phyloP scores from a whole-genome alignment of 2,888 invertebrate species.

The Apocheima hispidaria region DNA sequence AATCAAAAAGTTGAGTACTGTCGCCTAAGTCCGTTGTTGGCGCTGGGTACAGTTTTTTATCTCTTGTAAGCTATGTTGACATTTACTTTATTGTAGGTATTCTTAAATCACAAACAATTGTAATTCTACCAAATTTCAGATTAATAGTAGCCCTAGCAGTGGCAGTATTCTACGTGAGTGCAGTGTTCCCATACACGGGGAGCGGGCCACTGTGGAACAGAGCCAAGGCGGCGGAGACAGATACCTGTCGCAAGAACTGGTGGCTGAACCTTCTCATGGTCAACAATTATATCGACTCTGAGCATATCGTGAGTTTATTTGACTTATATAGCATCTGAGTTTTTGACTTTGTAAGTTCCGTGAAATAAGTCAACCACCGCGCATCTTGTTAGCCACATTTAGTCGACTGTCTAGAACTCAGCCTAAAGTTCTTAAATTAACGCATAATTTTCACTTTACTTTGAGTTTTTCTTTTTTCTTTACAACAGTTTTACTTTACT shows the following conservation, averaged over 20 bases:
- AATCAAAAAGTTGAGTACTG: too few species aligned
- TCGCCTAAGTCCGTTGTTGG: too few species aligned
- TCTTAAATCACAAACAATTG: not conserved
- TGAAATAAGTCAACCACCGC: too few species aligned
- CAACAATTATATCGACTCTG: slow-evolving; percentile 85
- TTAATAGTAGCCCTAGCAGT: slow-evolving; percentile 85
- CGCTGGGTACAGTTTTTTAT: too few species aligned
- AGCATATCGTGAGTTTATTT: slow-evolving; percentile 83
- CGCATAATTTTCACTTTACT: too few species aligned
- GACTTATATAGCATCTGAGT: not conserved
- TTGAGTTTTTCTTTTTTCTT: too few species aligned
- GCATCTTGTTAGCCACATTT: too few species aligned
- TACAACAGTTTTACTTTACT: too few species aligned
- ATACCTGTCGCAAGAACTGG: slow-evolving; percentile 86
- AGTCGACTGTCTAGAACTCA: too few species aligned
- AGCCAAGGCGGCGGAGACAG: slow-evolving; percentile 77
- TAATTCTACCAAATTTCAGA: slow-evolving; percentile 55
- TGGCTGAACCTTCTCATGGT: slow-evolving; percentile 88
- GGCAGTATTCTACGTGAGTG: slow-evolving; percentile 85
- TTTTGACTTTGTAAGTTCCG: too few species aligned
- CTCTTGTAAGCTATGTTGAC: too few species aligned
- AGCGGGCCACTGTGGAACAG: slow-evolving; percentile 87
- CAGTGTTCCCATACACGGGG: slow-evolving; percentile 84
- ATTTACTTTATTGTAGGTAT: not conserved
- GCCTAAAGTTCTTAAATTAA: too few species aligned